Base-by-base conservation (phyloP, 2,797 vertebrate genomes). In the Psittacula echo region DNA sequence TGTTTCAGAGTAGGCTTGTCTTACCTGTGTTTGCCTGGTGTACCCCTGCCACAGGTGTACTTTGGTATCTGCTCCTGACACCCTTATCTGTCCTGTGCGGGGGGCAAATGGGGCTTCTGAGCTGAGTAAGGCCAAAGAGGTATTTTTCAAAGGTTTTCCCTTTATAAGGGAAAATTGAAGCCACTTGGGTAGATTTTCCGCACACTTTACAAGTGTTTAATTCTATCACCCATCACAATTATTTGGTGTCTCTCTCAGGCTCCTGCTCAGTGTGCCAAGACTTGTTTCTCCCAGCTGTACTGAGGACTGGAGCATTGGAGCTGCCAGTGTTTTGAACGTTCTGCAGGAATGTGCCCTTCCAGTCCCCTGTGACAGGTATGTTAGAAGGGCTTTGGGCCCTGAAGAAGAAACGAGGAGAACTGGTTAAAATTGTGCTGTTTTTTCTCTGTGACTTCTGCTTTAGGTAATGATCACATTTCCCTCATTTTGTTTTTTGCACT, bases 81-180 rank as follows among this genome's bases (percentile, higher is more conserved):
- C 61, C 39, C 0, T 0, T 13, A 34, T 5, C n/a, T 20, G 14
- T 34, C 4, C 37, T 24, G 12, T 4, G 5, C 4, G 3, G 27
- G 37, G 42, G 0, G 0, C 3, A 8, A 9, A 8, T 1, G 5
- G 34, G 14, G 34, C 37, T 71, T 42, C 11, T 10, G 19, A 79
- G 19, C 17, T 65, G 37, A 39, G 54, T 75, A 47, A 41, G 19
- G 13, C 45, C 34, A 81, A 81, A 81, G 14, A 5, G 7, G 3
- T 45, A 11, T 30, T 87, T 84, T 80, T 53, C 11, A 15, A 75
- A 32, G 19, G 11, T n/a, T 91, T 88, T 75, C 18, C 37, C 10
- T 76, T 94, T 85, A 29, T 41, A 51, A 72, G 60, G 16, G 60
- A 73, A 61, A 82, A 12, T 5, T 42, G 3, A 11, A 56, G 53